phyloP scores from a whole-genome alignment of 2,797 vertebrate genomes.

The Sebastolobus alascanus region DNA sequence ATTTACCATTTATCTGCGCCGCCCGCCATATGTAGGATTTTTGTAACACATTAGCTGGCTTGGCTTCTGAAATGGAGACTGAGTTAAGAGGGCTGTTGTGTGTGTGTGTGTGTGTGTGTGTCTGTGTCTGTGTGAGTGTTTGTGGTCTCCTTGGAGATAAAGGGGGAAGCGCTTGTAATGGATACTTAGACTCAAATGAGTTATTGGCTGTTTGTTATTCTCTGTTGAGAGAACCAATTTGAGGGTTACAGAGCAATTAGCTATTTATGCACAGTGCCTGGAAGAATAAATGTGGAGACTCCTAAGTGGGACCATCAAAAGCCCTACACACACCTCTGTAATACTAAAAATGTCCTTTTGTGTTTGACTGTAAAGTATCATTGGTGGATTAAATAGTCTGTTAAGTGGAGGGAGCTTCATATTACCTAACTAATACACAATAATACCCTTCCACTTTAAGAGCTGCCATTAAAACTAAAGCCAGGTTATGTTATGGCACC shows the following conservation, averaged over 20 bases:
- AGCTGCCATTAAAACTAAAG: conserved; percentile 57
- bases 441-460: conserved; percentile 53
- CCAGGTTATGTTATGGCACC: conserved; percentile 67
- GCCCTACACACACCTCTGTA: conserved; percentile 16
- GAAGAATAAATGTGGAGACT: conserved; percentile 37
- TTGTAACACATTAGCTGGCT: conserved; percentile 40
- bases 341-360: conserved; percentile 29
- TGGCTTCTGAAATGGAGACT: conserved; percentile 24
- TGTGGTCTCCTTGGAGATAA: conserved; percentile 64
- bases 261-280: conserved; percentile 58
- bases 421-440: conserved; percentile 48
- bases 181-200: conserved; percentile 60
- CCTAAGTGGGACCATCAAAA: conserved; percentile 51
- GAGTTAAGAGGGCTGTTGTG: conserved; percentile 24
- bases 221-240: conserved; percentile 73
- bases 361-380: conserved; percentile 50
- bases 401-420: conserved; percentile 51
- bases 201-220: conserved; percentile 80
- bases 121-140: conserved; percentile 3
- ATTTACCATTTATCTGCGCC: conserved; percentile 32
- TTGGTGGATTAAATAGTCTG: conserved; percentile 49
- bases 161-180: conserved; percentile 50
- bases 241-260: conserved; percentile 76
- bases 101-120: conserved; percentile 25
- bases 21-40: conserved; percentile 17